Conservation (phyloP, 1,140 invertebrate genomes). For the Drosophila sechellia region DNA sequence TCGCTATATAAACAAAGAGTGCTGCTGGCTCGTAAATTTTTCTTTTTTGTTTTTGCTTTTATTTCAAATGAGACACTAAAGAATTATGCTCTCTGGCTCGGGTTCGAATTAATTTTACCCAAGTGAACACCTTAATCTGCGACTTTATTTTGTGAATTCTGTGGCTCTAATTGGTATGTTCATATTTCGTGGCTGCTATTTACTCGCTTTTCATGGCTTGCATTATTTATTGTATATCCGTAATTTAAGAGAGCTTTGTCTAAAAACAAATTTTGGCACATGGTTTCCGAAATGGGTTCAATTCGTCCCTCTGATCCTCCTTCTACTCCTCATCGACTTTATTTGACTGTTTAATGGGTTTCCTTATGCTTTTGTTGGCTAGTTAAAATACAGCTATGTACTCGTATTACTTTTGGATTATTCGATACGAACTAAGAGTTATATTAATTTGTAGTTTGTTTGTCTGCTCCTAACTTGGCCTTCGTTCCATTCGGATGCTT, state of each 20-base stretch:
- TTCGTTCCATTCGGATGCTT: conserved; percentile 10
- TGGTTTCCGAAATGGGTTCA: conserved; percentile 72
- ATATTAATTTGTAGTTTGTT: conserved; percentile 73
- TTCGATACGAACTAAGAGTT: conserved; percentile 66
- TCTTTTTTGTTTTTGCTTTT: neutral
- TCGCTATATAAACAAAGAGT: conserved; percentile 54
- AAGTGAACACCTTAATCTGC: conserved; percentile 46
- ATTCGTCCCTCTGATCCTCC: conserved; percentile 14
- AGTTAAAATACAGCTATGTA: conserved; percentile 76
- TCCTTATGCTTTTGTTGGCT: conserved; percentile 57
- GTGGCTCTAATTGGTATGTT: conserved; percentile 38
- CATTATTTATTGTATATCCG: conserved; percentile 66
- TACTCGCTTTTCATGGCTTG: conserved; percentile 43
- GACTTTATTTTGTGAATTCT: conserved; percentile 36
- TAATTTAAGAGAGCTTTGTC: conserved; percentile 65
- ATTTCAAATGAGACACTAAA: conserved; percentile 51
- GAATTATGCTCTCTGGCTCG: conserved; percentile 17
- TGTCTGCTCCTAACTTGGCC: conserved; percentile 56
- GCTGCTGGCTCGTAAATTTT: conserved; percentile 39
- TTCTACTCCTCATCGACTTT: conserved; percentile 7
- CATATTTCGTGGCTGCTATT: conserved; percentile 53
- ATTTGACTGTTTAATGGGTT: conserved; percentile 39
- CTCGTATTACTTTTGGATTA: conserved; percentile 63
- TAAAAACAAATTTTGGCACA: conserved; percentile 79
- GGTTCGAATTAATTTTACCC: conserved; percentile 34